These are phyloP conservation scores for Perodicticus potto DNA, from an alignment of 2,797 vertebrate genomes.

Conservation along the genomic window DNA sequence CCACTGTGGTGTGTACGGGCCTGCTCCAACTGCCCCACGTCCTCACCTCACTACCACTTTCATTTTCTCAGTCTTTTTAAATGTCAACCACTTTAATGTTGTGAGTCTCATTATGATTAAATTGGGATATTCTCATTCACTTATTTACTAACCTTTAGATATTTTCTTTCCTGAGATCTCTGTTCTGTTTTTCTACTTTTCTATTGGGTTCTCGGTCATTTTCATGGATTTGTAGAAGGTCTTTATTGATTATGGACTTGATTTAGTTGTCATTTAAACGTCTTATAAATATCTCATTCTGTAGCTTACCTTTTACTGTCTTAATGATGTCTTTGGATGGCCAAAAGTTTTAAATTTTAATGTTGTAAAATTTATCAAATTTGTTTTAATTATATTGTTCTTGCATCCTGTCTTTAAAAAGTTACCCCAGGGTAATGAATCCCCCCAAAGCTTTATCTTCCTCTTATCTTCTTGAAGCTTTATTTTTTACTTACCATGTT, in stretches of 20 bases:
- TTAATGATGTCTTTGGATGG: background rate
- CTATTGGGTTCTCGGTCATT: background rate
- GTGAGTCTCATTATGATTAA: background rate
- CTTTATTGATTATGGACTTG: background rate
- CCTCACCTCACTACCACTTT: background rate
- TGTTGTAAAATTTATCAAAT: background rate
- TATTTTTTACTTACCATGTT: background rate
- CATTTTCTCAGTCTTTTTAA: background rate
- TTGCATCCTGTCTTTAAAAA: slow-evolving; percentile 20
- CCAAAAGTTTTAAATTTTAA: slow-evolving; percentile 32
- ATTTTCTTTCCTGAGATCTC: background rate
- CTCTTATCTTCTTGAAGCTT: background rate
- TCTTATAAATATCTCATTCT: background rate
- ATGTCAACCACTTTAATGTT: background rate
- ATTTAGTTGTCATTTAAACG: background rate
- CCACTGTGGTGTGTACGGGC: rapidly evolving
- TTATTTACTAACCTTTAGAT: background rate
- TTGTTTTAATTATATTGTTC: background rate
- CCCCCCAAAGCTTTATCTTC: background rate
- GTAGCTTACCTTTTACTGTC: background rate
- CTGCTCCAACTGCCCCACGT: background rate
- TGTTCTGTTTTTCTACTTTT: slow-evolving; percentile 4
- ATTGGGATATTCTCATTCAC: background rate
- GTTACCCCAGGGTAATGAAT: background rate
- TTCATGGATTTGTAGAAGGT: background rate